Base-by-base conservation (phyloP, 2,888 invertebrate genomes). In the Lordiphosa andalusiaca region DNA sequence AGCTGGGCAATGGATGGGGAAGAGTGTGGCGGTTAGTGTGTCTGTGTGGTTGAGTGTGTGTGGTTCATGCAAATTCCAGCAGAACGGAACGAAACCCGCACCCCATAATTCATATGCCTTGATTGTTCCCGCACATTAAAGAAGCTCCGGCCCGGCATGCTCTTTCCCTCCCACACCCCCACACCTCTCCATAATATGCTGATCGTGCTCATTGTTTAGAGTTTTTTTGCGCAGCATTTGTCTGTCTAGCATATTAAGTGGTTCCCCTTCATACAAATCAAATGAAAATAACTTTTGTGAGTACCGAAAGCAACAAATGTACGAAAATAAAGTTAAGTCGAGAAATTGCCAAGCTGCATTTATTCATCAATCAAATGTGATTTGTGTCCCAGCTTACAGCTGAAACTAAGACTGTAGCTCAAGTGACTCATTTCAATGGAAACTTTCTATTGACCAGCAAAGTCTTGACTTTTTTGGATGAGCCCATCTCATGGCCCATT, bases 141-240 rank as follows among this genome's bases (percentile, higher is more conserved):
- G 76, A 67, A 76, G 68, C 73, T 62, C 23, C 52, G 58, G 53
- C 35, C 49, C 53, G 52, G 55, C 55, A 54, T 54, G 52, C 36
- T 55, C 47, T 30, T 38, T 41, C 47, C 58, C 42, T 36, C 36
- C 47, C 16, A 46, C 41, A 47, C 33, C 21, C 36, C 47, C 23
- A 46, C 41, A 47, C 33, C 21, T 25, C 16, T 35, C 9, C 16
- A 40, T 44, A 33, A 65, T 57, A 46, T 52, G 30, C 68, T 51
- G 73, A 80, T 76, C 84, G 84, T 80, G 84, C 69, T 53, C 71
- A 77, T 83, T 77, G 84, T 80, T 73, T 65, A 68, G 71, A 56
- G 52, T 61, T 83, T 77, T 77, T 77, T 73, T 73, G 81, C 81
- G 67, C 77, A 67, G 77, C 63, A 61, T 63, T 71, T 68, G 50